Evolutionary conservation across 2,113 vertebrate genomes (phyloP), one percentile per base, ranked within the genome.

Genomic region (Morone saxatilis): DNA sequence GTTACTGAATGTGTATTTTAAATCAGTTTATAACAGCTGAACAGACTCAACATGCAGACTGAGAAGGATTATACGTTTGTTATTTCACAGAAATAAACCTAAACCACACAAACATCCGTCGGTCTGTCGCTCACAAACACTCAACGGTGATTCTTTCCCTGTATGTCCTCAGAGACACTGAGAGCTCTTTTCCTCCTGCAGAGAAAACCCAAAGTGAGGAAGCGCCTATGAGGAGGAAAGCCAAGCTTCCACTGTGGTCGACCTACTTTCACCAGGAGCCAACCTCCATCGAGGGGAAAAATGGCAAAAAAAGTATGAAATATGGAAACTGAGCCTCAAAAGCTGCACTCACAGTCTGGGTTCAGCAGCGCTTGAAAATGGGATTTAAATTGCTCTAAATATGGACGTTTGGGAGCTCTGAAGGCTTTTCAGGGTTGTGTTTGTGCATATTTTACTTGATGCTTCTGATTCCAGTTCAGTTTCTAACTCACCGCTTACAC

Each of bases 201-300:
- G 81, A 87, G 78, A 84, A 81, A 85, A 76, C 53, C 66, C 53
- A 81, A 85, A 78, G 79, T 57, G 85, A 85, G 76, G 78, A 79
- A 76, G 53, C n/a, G 53, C 81, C 68, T 75, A 22, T 51, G 76
- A 80, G 70, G 69, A 71, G 83, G 22, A 73, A 72, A 81, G 86
- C 86, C 83, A 84, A 83, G 74, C 86, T 81, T 88, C 73, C 86
- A 81, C 80, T 84, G 81, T 61, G 89, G 86, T 86, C 41, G 86
- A 90, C 89, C 89, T 84, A 90, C 89, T 90, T 90, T 90, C 78
- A 50, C 70, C 45, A 50, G 8, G 38, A 88, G 86, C 77, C 83
- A 81, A 65, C 47, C 78, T 76, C 65, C 69, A 43, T 12, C 20
- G 72, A 63, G 25, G 20, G 79, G 66, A 48, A 78, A 72, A 63